Base-by-base conservation (phyloP, 1,140 invertebrate genomes). In the Cydia splendana region DNA sequence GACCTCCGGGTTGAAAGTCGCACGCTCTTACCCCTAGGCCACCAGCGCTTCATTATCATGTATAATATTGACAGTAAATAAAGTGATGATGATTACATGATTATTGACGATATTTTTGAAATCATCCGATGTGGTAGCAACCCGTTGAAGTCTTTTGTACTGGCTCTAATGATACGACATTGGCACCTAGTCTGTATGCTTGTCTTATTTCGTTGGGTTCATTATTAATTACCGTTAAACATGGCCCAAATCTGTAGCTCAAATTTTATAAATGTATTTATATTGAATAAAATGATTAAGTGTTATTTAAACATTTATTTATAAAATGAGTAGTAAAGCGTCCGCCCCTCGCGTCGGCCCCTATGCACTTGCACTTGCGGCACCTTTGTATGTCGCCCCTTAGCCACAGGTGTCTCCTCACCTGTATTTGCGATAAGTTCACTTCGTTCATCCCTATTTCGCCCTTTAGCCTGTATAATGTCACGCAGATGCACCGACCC, bases 61-160 rank as follows among this genome's bases (percentile, higher is more conserved):
- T 53, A n/a, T 53, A 53, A 45, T 13, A 45, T 13, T 45, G 42
- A 12, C 42, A 10, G 12, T 45, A 45, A 45, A 53, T 53, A 53
- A 5, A n/a, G 51, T 53, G 9, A n/a, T n/a, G n/a, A n/a, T n/a
- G n/a, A n/a, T 1, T n/a, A 51, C 15, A 51, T 4, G 48, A 13
- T 10, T 7, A n/a, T 53, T 53, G 42, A 12, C 13, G 7, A 53
- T 53, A 53, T 53, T 18, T 48, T 48, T 12, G n/a, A 53, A 53
- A 4, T 12, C 13, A 53, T 53, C 10, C 42, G 15, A 15, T 45
- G 73, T n/a, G 0, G 9, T 53, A 24, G 30, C 71, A 81, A 76
- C 87, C 81, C 89, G 89, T 91, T 91, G 88, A 91, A 84, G 84
- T 91, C 89, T 91, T 91, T 91, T 89, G 82, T 89, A 87, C 77